A percentile compares a stretch with the other conserved stretches of the same genome.
phyloP scores from a whole-genome alignment of 2,113 vertebrate genomes.

The Macrotus californicus region DNA sequence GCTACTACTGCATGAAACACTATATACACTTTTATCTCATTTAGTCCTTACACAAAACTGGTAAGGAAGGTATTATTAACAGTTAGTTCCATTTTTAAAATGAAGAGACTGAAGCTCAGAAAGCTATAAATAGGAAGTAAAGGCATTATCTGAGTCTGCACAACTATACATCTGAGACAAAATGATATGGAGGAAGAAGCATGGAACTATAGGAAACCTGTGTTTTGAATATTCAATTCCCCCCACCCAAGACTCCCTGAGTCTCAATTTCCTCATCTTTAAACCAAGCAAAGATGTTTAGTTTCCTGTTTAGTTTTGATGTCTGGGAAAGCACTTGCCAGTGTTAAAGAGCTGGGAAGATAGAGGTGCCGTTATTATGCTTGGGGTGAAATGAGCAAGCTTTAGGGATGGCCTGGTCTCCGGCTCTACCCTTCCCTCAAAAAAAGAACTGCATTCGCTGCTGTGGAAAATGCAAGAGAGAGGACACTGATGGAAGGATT shows the following conservation, averaged over 20 bases:
- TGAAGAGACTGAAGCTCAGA: neutral
- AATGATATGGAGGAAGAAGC: neutral
- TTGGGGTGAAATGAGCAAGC: neutral
- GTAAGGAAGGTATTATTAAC: neutral
- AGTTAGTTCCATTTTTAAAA: neutral
- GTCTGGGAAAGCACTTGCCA: neutral
- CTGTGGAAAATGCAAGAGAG: neutral
- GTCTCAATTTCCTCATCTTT: constrained; percentile 3
- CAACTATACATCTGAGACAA: neutral
- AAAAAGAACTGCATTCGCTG: neutral
- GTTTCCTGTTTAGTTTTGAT: neutral
- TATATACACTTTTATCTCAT: neutral
- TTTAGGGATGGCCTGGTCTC: neutral
- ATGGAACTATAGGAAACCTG: neutral
- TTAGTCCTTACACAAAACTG: neutral
- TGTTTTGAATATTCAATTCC: neutral
- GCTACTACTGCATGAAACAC: neutral
- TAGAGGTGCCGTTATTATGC: neutral
- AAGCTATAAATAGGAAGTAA: constrained; percentile 28
- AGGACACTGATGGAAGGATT: neutral
- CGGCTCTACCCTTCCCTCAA: neutral
- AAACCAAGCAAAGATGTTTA: neutral
- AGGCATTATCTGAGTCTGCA: neutral
- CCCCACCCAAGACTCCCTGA: neutral
- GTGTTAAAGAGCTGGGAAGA: neutral